phyloP scores from a whole-genome alignment of 2,888 invertebrate species.

The Pristionchus arcanus region DNA sequence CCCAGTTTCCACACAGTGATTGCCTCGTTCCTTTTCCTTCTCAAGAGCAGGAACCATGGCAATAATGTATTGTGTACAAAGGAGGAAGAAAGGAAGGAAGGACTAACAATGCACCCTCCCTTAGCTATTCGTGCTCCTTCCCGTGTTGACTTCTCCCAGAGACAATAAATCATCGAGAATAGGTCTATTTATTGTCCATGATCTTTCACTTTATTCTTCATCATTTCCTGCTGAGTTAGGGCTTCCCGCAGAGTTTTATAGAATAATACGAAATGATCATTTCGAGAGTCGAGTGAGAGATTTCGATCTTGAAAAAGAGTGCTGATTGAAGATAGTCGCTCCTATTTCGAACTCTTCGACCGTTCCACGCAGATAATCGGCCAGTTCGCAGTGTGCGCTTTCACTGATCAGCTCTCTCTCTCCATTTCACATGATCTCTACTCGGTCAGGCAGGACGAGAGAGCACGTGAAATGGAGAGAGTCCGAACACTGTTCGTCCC shows the following conservation, averaged over 20 bases:
- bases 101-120: constrained; percentile 34
- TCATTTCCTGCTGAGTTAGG: not conserved
- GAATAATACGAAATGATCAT: not conserved
- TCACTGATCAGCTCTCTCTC: not conserved
- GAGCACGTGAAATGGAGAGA: constrained; percentile 7
- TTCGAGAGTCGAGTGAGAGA: not conserved
- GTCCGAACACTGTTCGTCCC: not conserved
- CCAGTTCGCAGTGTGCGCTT: not conserved
- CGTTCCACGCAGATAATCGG: constrained; percentile 23
- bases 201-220: not conserved
- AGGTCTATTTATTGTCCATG: too few species aligned
- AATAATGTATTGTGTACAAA: constrained; percentile 34
- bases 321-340: not conserved
- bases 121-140: not conserved
- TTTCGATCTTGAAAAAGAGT: not conserved
- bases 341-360: not conserved
- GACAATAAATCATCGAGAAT: not conserved
- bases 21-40: not conserved
- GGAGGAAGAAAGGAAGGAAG: not conserved
- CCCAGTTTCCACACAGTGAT: too few species aligned
- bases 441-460: not conserved
- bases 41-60: not conserved
- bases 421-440: not conserved
- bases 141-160: not conserved
- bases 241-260: not conserved